phyloP scores from a whole-genome alignment of 2,888 invertebrate species.

The Minunthozetes semirufus region DNA sequence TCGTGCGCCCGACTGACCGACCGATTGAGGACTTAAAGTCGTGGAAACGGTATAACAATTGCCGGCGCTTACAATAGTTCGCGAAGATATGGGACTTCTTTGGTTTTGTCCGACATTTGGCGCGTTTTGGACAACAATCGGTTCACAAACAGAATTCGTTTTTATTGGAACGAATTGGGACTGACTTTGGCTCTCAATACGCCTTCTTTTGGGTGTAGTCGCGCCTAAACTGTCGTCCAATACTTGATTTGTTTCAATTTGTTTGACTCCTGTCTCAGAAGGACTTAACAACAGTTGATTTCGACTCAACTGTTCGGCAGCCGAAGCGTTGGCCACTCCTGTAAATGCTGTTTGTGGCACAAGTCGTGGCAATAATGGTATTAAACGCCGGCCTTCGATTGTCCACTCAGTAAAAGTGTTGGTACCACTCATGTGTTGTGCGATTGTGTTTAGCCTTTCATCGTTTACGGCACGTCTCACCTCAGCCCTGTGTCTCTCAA shows the following conservation, averaged over 20 bases:
- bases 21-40: background rate
- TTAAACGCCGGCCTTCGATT: conserved; percentile 72
- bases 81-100: background rate
- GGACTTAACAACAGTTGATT: conserved; percentile 49
- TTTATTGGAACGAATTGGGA: background rate
- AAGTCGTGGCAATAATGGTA: conserved; percentile 75
- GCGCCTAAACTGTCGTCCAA: background rate
- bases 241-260: background rate
- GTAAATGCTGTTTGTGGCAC: conserved; percentile 77
- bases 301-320: conserved; percentile 59
- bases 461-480: conserved; percentile 84
- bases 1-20: conserved; percentile 4
- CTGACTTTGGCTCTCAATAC: conserved; percentile 23
- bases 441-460: conserved; percentile 77
- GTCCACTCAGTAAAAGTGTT: conserved; percentile 66
- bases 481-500: conserved; percentile 85
- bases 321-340: conserved; percentile 71
- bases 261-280: conserved; percentile 1
- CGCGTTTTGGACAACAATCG: background rate
- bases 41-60: background rate
- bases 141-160: background rate
- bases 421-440: conserved; percentile 52
- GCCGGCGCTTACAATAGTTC: background rate
- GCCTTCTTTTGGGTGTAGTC: background rate
- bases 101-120: background rate